Evolutionary conservation across 2,113 vertebrate genomes (phyloP).

Genomic region (Donacobius atricapilla): DNA sequence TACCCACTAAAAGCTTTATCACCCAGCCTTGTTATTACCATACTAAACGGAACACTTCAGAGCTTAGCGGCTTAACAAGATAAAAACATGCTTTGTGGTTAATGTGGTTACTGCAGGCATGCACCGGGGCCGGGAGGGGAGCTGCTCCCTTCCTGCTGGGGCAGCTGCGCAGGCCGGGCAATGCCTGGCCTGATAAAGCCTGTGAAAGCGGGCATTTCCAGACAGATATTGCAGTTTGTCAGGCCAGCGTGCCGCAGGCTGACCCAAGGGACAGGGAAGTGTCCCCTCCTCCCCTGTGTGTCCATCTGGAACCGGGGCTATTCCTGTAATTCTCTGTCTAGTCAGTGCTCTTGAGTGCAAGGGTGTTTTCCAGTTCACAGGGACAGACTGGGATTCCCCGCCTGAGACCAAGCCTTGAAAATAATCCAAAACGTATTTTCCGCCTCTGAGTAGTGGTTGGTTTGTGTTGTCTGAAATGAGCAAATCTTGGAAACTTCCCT

Average conservation of each 20-base stretch:
- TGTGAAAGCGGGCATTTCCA: not conserved
- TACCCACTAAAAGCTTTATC: conserved; percentile 63
- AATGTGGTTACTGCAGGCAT: conserved; percentile 52
- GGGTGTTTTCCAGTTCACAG: not conserved
- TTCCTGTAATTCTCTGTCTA: not conserved
- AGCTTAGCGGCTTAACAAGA: conserved; percentile 59
- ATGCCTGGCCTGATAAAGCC: not conserved
- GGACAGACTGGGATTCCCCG: not conserved
- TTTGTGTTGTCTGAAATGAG: not conserved
- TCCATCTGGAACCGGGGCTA: not conserved
- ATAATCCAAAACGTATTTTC: not conserved
- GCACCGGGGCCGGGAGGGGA: conserved; percentile 28
- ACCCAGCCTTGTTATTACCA: conserved; percentile 61
- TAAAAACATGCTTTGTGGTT: conserved; percentile 63
- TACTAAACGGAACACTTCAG: conserved; percentile 60
- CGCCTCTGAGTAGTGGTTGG: not conserved
- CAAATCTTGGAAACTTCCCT: not conserved
- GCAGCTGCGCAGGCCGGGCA: not conserved
- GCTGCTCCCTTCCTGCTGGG: conserved; percentile 46
- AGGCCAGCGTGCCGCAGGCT: not conserved
- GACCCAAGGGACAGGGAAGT: not conserved
- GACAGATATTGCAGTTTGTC: not conserved
- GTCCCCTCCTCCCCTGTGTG: not conserved
- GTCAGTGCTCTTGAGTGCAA: not conserved
- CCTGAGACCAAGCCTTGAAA: not conserved